Percentiles rank a stretch among this genome's conserved stretches.
Evolutionary conservation across 2,113 vertebrate genomes (phyloP).

Genomic region (Clarias batrachus): DNA sequence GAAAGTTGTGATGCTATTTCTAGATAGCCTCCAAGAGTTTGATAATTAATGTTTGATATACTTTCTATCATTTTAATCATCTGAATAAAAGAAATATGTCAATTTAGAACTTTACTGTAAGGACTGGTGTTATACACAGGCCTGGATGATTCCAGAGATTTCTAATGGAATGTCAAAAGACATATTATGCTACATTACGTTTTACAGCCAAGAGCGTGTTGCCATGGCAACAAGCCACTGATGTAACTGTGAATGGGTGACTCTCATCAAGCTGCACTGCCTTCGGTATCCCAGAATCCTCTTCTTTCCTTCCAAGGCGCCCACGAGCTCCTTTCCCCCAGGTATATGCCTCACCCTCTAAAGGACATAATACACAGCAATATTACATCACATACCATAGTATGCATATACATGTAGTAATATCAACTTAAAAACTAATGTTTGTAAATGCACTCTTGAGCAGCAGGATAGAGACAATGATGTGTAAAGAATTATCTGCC

Average conservation of each 20-base stretch:
- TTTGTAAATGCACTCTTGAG: neutral
- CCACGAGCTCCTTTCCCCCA: conserved; percentile 98
- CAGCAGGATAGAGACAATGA: neutral
- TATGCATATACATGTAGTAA: neutral
- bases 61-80: neutral
- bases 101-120: neutral
- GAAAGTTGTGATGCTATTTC: neutral
- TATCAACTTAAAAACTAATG: neutral
- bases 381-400: neutral
- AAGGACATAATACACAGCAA: neutral
- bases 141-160: conserved; percentile 24
- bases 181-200: conserved; percentile 80
- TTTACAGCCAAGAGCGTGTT: conserved; percentile 93
- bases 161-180: conserved; percentile 25
- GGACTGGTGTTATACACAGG: neutral
- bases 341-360: conserved; percentile 92
- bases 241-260: conserved; percentile 86
- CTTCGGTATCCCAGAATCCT: conserved; percentile 82
- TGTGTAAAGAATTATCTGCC: neutral
- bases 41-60: neutral
- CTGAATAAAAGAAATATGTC: neutral
- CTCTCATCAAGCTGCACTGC: conserved; percentile 87
- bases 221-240: conserved; percentile 96
- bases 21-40: neutral
- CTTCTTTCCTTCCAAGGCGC: conserved; percentile 89